These are phyloP conservation scores for Oreochromis aureus DNA, from an alignment of 2,113 vertebrate species.

Conservation along the genomic window DNA sequence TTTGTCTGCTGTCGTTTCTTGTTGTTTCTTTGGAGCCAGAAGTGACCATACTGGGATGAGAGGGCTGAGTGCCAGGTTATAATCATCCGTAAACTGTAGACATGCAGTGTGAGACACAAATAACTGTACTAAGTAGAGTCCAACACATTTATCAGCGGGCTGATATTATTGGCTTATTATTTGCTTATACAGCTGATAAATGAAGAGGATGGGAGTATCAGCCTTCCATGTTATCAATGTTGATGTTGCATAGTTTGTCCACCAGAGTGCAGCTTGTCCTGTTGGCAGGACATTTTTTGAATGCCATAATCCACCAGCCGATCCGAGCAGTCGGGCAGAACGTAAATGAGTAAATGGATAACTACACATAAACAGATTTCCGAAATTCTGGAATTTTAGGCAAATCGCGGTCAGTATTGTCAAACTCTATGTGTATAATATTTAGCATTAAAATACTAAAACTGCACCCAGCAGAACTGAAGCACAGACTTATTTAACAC, in stretches of 20 bases:
- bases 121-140: background rate
- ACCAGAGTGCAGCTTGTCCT: background rate
- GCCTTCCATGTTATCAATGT: background rate
- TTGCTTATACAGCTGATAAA: background rate
- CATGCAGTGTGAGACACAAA: background rate
- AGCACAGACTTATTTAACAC: background rate
- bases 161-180: background rate
- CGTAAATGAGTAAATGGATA: background rate
- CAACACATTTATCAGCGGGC: background rate
- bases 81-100: background rate
- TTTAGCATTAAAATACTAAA: background rate
- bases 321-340: background rate
- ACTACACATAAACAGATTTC: background rate
- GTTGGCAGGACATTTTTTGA: background rate
- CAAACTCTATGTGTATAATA: background rate
- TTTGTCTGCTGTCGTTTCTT: background rate
- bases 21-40: background rate
- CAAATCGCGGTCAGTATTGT: background rate
- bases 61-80: background rate
- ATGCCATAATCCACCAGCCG: background rate
- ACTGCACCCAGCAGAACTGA: background rate
- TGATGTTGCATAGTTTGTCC: background rate
- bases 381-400: background rate
- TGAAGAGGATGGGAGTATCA: background rate
- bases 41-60: background rate